phyloP scores from a whole-genome alignment of 1,140 invertebrate genomes.

The Cheumatopsyche charites region DNA sequence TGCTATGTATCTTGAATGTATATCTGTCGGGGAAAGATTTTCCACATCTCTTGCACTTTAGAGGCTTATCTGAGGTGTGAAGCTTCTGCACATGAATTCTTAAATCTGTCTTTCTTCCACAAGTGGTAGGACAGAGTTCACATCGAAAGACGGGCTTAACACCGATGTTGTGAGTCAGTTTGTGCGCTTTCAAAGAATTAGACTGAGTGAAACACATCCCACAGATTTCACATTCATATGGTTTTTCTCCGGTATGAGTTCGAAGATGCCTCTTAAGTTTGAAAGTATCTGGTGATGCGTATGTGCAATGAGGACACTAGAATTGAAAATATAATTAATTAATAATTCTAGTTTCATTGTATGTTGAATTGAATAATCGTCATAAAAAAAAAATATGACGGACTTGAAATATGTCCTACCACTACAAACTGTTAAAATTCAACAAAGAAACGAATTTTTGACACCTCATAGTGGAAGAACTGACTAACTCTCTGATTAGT shows the following conservation, averaged over 20 bases:
- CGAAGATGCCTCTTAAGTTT: conserved; percentile 94
- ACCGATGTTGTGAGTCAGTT: conserved; percentile 89
- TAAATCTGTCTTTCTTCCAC: conserved; percentile 95
- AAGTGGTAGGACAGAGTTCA: conserved; percentile 94
- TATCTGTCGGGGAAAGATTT: conserved; percentile 91
- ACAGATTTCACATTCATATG: conserved; percentile 94
- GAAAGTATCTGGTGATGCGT: conserved; percentile 97
- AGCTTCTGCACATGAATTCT: conserved; percentile 96
- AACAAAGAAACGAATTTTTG: too few relatives aligned
- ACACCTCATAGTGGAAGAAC: too few relatives aligned
- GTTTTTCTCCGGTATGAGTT: conserved; percentile 92
- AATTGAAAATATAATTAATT: conserved; percentile 49
- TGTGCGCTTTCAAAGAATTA: conserved; percentile 94
- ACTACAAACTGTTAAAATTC: conserved; percentile 61
- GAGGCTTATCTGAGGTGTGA: conserved; percentile 90
- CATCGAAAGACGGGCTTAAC: conserved; percentile 96
- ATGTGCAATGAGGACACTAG: conserved; percentile 94
- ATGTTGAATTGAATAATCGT: too few relatives aligned
- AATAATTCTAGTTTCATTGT: neutral
- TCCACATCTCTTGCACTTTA: conserved; percentile 91
- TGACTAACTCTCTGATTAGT: too few relatives aligned
- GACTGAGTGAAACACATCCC: conserved; percentile 93
- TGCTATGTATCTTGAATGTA: conserved; percentile 71
- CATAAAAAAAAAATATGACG: conserved; percentile 1
- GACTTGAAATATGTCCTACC: too few relatives aligned